These are phyloP conservation scores for Cerastoderma edule DNA, from an alignment of 2,888 invertebrate species.

Conservation along the genomic window DNA sequence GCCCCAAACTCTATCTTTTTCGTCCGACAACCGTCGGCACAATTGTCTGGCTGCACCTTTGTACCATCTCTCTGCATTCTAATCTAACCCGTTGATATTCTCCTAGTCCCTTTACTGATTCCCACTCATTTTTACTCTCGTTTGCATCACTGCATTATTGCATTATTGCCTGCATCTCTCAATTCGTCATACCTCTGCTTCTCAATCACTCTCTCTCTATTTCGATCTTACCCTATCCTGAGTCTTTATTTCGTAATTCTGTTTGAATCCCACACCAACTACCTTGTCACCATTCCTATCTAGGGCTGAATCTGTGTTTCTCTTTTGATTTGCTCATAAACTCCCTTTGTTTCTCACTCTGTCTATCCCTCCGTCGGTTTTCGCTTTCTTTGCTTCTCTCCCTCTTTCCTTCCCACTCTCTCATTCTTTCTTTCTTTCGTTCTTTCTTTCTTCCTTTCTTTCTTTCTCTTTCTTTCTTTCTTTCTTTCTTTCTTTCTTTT, in stretches of 20 bases:
- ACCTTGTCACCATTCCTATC: background rate
- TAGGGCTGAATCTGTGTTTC: slow-evolving; percentile 4
- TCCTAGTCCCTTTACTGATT: too few relatives aligned
- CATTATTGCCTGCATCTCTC: too few relatives aligned
- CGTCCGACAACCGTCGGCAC: too few relatives aligned
- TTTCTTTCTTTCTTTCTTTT: background rate
- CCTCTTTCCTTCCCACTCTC: slow-evolving; percentile 8
- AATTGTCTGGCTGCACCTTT: too few relatives aligned
- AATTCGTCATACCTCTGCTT: background rate
- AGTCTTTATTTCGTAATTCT: background rate
- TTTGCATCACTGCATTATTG: too few relatives aligned
- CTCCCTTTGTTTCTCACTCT: slow-evolving; percentile 13
- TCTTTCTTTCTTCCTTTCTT: background rate
- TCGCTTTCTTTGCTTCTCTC: background rate
- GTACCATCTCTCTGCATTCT: too few relatives aligned
- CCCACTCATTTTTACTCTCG: too few relatives aligned
- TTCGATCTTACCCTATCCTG: background rate
- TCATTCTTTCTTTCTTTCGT: background rate
- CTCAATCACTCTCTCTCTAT: background rate
- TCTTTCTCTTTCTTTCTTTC: slow-evolving; percentile 1
- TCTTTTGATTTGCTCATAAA: background rate
- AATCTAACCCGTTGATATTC: too few relatives aligned
- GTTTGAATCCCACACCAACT: too few relatives aligned
- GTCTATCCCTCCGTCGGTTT: background rate
- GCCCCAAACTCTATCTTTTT: too few relatives aligned